phyloP scores from a whole-genome alignment of 2,888 invertebrate species.

The Leptopilina syphax region DNA sequence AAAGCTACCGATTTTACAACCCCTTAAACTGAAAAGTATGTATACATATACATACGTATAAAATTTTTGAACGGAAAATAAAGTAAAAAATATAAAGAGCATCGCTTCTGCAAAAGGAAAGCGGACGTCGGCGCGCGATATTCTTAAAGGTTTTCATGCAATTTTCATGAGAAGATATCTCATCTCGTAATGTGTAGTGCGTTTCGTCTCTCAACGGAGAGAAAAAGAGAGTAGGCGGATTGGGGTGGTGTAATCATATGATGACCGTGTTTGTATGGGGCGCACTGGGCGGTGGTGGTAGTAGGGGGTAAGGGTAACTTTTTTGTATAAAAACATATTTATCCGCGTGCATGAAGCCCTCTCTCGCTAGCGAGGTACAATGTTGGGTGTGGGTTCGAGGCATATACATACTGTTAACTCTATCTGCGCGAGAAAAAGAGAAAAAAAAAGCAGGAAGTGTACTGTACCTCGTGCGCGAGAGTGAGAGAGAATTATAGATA shows the following conservation, averaged over 20 bases:
- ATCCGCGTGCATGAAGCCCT: constrained; percentile 63
- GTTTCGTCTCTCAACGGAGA: constrained; percentile 57
- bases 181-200: constrained; percentile 70
- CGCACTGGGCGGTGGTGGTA: constrained; percentile 51
- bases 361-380: constrained; percentile 60
- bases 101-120: constrained; percentile 41
- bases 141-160: constrained; percentile 66
- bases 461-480: constrained; percentile 18
- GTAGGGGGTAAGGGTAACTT: constrained; percentile 59
- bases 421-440: constrained; percentile 51
- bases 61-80: too few relatives aligned
- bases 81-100: constrained; percentile 33
- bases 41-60: constrained; percentile 30
- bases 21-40: constrained; percentile 41
- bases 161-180: constrained; percentile 67
- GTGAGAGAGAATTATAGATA: constrained; percentile 50
- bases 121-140: constrained; percentile 59
- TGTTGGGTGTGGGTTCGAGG: constrained; percentile 55
- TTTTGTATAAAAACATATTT: constrained; percentile 66
- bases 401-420: constrained; percentile 59
- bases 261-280: constrained; percentile 64
- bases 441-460: background rate
- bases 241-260: constrained; percentile 65
- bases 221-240: constrained; percentile 50
- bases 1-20: too few relatives aligned